Evolutionary conservation across 2,797 vertebrate genomes (phyloP).

Genomic region (Coranthus polyacanthus): DNA sequence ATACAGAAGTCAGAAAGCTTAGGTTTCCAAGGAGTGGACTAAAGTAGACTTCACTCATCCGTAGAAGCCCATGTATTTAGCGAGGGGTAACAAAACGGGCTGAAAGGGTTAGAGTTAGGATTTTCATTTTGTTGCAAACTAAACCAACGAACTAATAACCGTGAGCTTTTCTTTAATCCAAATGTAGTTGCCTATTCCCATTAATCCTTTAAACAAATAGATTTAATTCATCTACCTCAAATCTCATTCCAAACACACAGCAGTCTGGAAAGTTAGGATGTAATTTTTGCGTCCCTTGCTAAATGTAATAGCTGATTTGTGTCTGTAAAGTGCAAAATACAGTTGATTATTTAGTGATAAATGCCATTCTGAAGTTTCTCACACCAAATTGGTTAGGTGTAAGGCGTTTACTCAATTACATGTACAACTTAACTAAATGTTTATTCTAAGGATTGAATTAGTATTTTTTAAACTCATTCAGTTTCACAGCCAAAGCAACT

Average conservation of each 20-base stretch:
- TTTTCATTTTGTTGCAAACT: no score
- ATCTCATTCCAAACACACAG: slow-evolving; percentile 4
- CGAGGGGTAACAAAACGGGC: not conserved
- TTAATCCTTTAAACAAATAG: slow-evolving; percentile 18
- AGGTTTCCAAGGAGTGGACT: no score
- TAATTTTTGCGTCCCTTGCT: not conserved
- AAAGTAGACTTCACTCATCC: not conserved
- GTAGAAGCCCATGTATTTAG: not conserved
- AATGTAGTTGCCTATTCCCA: slow-evolving; percentile 3
- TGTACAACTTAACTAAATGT: not conserved
- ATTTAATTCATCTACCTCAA: slow-evolving; percentile 2
- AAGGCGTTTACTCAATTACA: no score
- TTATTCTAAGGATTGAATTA: no score
- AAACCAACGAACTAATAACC: not conserved
- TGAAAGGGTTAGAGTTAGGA: no score
- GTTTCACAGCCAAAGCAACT: no score
- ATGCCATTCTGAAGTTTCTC: not conserved
- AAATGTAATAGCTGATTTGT: not conserved
- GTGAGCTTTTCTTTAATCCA: not conserved
- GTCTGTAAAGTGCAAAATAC: no score
- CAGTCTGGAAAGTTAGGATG: not conserved
- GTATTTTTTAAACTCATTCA: no score
- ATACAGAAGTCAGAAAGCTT: no score
- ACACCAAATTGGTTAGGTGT: slow-evolving; percentile 4
- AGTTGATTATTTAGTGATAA: no score